Evolutionary conservation across 2,113 vertebrate genomes (phyloP).

Genomic region (Vidua chalybeata): DNA sequence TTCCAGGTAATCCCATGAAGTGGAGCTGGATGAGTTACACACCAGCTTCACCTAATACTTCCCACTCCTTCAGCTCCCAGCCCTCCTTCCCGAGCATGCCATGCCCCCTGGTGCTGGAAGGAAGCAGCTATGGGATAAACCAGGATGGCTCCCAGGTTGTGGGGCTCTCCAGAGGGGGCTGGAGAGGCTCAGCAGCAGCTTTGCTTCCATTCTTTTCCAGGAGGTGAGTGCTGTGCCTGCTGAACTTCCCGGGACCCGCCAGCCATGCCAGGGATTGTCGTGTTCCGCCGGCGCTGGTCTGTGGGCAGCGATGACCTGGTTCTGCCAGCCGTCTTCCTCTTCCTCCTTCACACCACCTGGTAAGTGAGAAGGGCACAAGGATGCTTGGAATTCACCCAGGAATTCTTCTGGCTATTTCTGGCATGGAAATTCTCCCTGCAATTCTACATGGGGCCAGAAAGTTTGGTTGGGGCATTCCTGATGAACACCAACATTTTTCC

Average conservation of each 20-base stretch:
- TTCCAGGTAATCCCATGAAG: conserved; percentile 13
- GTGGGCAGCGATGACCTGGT: conserved; percentile 99
- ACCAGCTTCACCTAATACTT: neutral
- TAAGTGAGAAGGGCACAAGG: conserved; percentile 62
- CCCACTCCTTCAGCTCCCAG: neutral
- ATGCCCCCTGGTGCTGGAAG: neutral
- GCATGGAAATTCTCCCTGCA: neutral
- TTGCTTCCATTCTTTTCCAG: conserved; percentile 9
- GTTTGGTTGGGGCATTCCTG: neutral
- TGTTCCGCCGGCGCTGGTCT: conserved; percentile 99
- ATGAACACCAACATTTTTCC: neutral
- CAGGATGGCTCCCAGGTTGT: neutral
- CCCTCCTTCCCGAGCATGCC: neutral
- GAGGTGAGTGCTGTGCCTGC: conserved; percentile 70
- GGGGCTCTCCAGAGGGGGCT: neutral
- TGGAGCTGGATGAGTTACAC: neutral
- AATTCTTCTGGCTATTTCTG: neutral
- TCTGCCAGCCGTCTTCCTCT: conserved; percentile 96
- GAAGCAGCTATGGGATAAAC: neutral
- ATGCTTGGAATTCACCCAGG: neutral
- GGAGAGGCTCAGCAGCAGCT: neutral
- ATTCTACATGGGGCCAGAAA: neutral
- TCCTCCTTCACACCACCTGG: conserved; percentile 96
- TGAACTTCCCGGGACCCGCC: conserved; percentile 67
- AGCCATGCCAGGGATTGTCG: conserved; percentile 96